Percentiles rank a stretch among this genome's conserved stretches.
phyloP scores from a whole-genome alignment of 2,888 invertebrate genomes.

The Halictus quadricinctus region DNA sequence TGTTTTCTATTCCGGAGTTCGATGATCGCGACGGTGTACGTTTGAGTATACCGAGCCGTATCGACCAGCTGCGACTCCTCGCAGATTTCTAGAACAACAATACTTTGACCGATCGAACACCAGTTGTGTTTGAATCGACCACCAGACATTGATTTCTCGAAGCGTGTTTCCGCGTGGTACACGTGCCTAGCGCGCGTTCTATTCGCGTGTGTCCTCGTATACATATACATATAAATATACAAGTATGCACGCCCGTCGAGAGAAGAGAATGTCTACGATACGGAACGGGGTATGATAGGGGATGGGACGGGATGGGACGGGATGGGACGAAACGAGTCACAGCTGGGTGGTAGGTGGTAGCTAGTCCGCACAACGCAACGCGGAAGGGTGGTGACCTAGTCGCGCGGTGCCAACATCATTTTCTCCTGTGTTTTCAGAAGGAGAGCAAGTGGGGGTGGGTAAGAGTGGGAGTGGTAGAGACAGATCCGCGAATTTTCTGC shows the following conservation, averaged over 20 bases:
- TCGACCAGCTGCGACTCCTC: not conserved
- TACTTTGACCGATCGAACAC: not conserved
- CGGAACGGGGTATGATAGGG: not conserved
- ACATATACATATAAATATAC: not conserved
- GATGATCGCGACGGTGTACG: not conserved
- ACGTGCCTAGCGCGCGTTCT: not conserved
- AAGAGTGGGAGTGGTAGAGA: not conserved
- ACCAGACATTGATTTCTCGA: not conserved
- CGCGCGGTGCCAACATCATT: not conserved
- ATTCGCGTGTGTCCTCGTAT: not conserved
- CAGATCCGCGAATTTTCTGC: not conserved
- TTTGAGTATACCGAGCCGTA: not conserved
- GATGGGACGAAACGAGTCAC: not conserved
- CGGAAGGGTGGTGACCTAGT: conserved; percentile 31
- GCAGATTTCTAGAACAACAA: not conserved
- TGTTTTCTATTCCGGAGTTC: not conserved
- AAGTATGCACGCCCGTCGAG: not conserved
- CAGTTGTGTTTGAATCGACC: not conserved
- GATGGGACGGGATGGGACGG: not conserved
- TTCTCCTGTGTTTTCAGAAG: not conserved
- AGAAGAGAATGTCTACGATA: not conserved
- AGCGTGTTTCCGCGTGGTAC: conserved; percentile 13
- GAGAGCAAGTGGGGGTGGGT: not conserved
- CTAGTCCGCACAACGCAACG: not conserved
- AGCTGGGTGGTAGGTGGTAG: not conserved